Percentiles rank a stretch among this genome's conserved stretches.
These are phyloP conservation scores for Corythornis leucogaster DNA, from an alignment of 2,797 vertebrate genomes.

Conservation along the genomic window DNA sequence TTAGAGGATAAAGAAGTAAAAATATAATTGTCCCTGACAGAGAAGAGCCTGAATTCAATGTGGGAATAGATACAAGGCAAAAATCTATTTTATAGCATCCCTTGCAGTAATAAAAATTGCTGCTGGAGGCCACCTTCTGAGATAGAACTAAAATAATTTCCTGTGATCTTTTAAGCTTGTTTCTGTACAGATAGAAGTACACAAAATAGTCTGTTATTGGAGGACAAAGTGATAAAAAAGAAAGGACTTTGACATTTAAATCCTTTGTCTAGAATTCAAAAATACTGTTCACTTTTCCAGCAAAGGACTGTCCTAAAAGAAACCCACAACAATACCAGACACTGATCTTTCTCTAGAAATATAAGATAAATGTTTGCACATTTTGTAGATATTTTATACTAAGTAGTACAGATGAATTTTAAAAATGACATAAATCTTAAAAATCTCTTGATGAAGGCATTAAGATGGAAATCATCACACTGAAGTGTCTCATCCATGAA, in stretches of 20 bases:
- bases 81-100: not conserved
- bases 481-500: not conserved
- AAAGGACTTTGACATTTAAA: slow-evolving; percentile 30
- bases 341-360: not conserved
- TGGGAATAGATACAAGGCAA: not conserved
- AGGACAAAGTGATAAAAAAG: slow-evolving; percentile 3
- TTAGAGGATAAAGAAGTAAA: not conserved
- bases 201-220: not conserved
- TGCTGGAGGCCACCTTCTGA: slow-evolving; percentile 29
- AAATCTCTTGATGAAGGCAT: slow-evolving; percentile 2
- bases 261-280: not conserved
- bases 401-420: not conserved
- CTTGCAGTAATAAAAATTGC: slow-evolving; percentile 30
- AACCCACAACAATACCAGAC: not conserved
- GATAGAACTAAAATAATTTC: slow-evolving; percentile 36
- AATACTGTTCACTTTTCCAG: not conserved
- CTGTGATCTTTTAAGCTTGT: slow-evolving; percentile 16
- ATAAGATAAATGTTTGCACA: not conserved
- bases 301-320: not conserved
- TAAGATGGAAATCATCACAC: not conserved
- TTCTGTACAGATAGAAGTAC: not conserved
- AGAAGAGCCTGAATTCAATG: not conserved
- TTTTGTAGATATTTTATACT: not conserved
- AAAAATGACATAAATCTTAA: not conserved
- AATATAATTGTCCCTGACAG: slow-evolving; percentile 4